Base-by-base conservation (phyloP, 2,797 vertebrate species). In the Enoplosus armatus region DNA sequence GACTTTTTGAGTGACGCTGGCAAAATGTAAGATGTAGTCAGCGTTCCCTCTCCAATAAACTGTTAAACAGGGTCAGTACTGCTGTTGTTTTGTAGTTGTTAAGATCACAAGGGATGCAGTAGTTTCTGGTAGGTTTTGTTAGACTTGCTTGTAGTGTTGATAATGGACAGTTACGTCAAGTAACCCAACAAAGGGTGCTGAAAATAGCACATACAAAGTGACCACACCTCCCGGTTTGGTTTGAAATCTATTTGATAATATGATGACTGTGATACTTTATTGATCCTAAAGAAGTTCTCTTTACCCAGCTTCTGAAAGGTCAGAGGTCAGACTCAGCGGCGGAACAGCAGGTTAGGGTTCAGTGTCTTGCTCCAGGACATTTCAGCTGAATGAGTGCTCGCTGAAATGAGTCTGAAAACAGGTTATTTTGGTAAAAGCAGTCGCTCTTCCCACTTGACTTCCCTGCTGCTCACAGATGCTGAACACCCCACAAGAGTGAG, bases 1-100 rank as follows among this genome's bases (percentile, higher is more conserved):
- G 74, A 85, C 68, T 66, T 83, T 78, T 66, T 72, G 53, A 81
- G 64, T 61, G 79, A 72, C 22, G 10, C 47, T 15, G 6, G 39
- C 10, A 31, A 51, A 78, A 66, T 43, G 26, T 74, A 70, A 56
- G 54, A 63, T 43, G 55, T 3, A 51, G 72, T 37, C 31, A 75
- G 27, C 8, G 29, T 67, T 77, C 45, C 0, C 11, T 31, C 22
- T 61, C 2, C 1, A 22, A 11, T 56, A 59, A 61, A 18, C 33
- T 24, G 37, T 50, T 64, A 29, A 56, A 39, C 33, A 26, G 24
- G 29, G 27, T 70, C 79, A 56, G 16, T 59, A 11, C 9, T 50
- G 27, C 6, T 43, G 39, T 37, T 75, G 41, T 72, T 62, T 78
- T 75, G 18, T n/a, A 1, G 18, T 47, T 45, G 29, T 60, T 72